Percentiles rank a stretch among this genome's conserved stretches.
Evolutionary conservation across 2,888 invertebrate genomes (phyloP).

Genomic region (Tipula lateralis): DNA sequence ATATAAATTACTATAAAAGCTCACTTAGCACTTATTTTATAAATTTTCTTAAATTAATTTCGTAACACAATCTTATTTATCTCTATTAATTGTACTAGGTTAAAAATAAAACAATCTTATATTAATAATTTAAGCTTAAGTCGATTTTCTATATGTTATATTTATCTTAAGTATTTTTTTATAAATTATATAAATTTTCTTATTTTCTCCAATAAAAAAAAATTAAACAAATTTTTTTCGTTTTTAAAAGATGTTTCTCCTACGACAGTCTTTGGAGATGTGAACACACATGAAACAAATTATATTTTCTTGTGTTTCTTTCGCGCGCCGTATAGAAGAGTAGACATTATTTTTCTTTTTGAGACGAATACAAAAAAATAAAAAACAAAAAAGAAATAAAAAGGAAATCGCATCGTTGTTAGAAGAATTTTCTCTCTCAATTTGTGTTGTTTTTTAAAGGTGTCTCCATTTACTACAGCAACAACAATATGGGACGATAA

Average conservation of each 20-base stretch:
- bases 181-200: background rate
- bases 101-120: background rate
- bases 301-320: constrained; percentile 1
- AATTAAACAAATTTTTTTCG: background rate
- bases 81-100: background rate
- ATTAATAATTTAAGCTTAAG: background rate
- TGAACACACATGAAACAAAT: constrained; percentile 32
- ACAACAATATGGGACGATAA: constrained; percentile 13
- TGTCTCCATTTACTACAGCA: constrained; percentile 14
- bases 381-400: background rate
- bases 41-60: background rate
- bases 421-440: constrained; percentile 26
- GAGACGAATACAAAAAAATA: background rate
- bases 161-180: background rate
- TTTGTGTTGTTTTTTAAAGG: constrained; percentile 7
- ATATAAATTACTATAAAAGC: background rate
- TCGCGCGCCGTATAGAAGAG: constrained; percentile 12
- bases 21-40: background rate
- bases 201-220: background rate
- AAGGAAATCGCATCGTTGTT: constrained; percentile 26
- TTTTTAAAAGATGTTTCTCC: constrained; percentile 36
- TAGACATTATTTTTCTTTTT: constrained; percentile 6
- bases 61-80: background rate
- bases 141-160: background rate
- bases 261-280: constrained; percentile 39